These are phyloP conservation scores for Siniperca chuatsi DNA, from an alignment of 2,113 vertebrate species.

Conservation along the genomic window DNA sequence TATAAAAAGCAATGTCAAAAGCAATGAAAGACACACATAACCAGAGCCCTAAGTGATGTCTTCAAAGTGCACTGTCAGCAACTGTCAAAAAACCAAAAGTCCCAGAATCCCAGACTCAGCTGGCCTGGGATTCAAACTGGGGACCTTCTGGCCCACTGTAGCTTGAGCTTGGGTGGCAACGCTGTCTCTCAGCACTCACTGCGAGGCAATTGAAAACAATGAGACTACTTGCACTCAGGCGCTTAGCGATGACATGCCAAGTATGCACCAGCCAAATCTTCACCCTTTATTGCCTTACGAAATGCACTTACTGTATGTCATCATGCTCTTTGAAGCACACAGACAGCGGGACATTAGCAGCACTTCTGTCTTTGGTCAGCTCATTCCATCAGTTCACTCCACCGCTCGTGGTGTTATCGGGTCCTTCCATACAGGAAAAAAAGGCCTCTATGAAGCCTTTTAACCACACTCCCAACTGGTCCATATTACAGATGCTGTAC, in stretches of 20 bases:
- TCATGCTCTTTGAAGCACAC: constrained; percentile 61
- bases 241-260: constrained; percentile 59
- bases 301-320: constrained; percentile 72
- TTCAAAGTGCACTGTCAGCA: background rate
- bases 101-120: background rate
- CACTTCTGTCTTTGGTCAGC: constrained; percentile 65
- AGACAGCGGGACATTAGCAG: constrained; percentile 59
- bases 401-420: constrained; percentile 16
- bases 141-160: constrained; percentile 20
- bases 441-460: background rate
- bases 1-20: background rate
- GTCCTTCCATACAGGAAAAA: constrained; percentile 19
- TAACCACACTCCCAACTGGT: constrained; percentile 1
- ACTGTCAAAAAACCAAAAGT: background rate
- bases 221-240: constrained; percentile 50
- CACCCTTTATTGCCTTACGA: constrained; percentile 61
- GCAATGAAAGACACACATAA: background rate
- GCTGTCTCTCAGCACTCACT: constrained; percentile 56
- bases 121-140: constrained; percentile 25
- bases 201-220: constrained; percentile 49
- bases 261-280: constrained; percentile 65
- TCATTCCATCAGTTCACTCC: constrained; percentile 47
- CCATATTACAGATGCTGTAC: background rate
- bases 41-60: background rate
- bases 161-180: constrained; percentile 48